A percentile compares a stretch with the other conserved stretches of the same genome.
Evolutionary conservation across 2,888 invertebrate genomes (phyloP).

Genomic region (Luffia ferchaultella): DNA sequence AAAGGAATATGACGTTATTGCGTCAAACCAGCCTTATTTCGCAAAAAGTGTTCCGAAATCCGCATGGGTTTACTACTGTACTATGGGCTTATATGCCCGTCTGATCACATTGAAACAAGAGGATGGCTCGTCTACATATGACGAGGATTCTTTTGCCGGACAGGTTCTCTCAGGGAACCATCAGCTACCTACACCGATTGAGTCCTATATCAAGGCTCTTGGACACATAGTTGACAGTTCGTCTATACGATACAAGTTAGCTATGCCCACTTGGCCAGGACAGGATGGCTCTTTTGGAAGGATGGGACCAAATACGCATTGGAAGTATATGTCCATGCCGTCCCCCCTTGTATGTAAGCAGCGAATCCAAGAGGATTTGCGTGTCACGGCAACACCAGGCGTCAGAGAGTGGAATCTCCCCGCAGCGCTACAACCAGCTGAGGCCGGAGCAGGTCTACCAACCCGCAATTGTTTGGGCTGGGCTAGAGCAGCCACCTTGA

Average conservation of each 20-base stretch:
- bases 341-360: neutral
- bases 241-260: neutral
- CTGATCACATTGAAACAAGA: slow-evolving; percentile 1
- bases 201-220: neutral
- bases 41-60: slow-evolving; percentile 1
- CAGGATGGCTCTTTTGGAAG: neutral
- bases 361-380: neutral
- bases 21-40: slow-evolving; percentile 1
- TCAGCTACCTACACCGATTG: neutral
- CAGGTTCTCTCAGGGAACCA: neutral
- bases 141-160: no score
- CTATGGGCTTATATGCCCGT: slow-evolving; percentile 5
- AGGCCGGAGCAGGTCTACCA: no score
- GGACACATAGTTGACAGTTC: neutral
- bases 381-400: neutral
- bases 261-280: neutral
- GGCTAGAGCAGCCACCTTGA: no score
- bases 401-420: neutral
- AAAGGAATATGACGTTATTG: slow-evolving; percentile 2
- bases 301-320: neutral
- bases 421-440: no score
- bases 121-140: no score
- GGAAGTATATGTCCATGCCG: neutral
- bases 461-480: no score
- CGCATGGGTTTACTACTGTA: slow-evolving; percentile 1